Base-by-base conservation (phyloP, 2,113 vertebrate genomes). In the Illadopsis cleaveri region DNA sequence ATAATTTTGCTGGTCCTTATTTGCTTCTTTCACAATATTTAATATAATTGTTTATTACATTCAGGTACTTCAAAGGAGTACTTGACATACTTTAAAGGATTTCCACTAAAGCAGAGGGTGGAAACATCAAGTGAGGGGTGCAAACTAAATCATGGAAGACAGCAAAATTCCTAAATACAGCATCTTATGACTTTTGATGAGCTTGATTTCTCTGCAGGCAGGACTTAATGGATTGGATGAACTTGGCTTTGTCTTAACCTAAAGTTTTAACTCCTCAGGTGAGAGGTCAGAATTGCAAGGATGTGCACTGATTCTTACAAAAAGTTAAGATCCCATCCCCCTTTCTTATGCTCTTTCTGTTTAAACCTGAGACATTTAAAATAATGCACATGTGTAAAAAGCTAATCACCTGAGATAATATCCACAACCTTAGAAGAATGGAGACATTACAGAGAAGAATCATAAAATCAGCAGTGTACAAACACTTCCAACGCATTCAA, bases 1-100 rank as follows among this genome's bases (percentile, higher is more conserved):
- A 87, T 87, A 30, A 80, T 83, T 94, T 76, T 94, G 44, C 24
- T 82, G 95, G 89, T 90, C 91, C 93, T 91, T 78, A 94, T 90
- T 94, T 94, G 76, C 54, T 79, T 82, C 65, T 87, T 92, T 45
- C 6, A 28, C 82, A 85, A 28, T 76, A 90, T 54, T 85, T 90
- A 73, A 80, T 28, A 54, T 65, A 33, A 69, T n/a, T 54, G 11
- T 28, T 89, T 53, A 91, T 85, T 80, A 88, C 62, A 91, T 72
- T 68, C 83, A 62, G n/a, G n/a, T n/a, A n/a, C n/a, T n/a, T n/a
- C n/a, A n/a, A n/a, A n/a, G n/a, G n/a, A n/a, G n/a, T n/a, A n/a
- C n/a, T 21, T 73, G 62, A 30, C 47, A 42, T 72, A 91, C 38
- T 82, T 82, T 23, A 75, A 35, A 85, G 56, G 40, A 71, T 69